phyloP scores from a whole-genome alignment of 2,888 invertebrate genomes.

The Andrena dorsata region DNA sequence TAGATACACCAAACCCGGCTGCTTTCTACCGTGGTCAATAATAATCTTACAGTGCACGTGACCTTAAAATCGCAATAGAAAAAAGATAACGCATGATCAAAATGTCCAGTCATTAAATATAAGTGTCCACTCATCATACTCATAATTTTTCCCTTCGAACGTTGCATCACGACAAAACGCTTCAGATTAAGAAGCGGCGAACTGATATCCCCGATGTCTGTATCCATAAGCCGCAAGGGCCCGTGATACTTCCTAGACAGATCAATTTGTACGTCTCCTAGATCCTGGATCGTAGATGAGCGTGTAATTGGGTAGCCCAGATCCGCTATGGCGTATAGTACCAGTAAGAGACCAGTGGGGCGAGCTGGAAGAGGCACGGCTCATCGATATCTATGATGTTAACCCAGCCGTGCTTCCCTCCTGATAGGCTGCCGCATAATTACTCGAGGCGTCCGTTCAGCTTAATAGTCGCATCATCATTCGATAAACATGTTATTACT shows the following conservation, averaged over 20 bases:
- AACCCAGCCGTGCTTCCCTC: constrained; percentile 79
- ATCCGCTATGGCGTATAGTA: constrained; percentile 65
- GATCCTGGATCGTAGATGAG: constrained; percentile 80
- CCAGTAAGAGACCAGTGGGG: constrained; percentile 48
- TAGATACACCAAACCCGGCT: too few relatives aligned
- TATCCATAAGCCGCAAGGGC: constrained; percentile 60
- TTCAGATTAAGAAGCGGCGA: background rate
- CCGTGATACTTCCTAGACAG: constrained; percentile 75
- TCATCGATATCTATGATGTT: constrained; percentile 81
- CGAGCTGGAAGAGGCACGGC: constrained; percentile 63
- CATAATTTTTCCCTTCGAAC: constrained; percentile 44
- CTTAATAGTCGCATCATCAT: constrained; percentile 78
- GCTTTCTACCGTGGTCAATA: too few relatives aligned
- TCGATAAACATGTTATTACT: constrained; percentile 79
- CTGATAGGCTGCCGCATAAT: constrained; percentile 79
- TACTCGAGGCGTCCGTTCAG: constrained; percentile 74
- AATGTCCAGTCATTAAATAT: constrained; percentile 38
- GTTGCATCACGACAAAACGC: constrained; percentile 18
- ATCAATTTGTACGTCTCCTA: constrained; percentile 82
- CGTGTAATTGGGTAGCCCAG: constrained; percentile 82
- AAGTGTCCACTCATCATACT: constrained; percentile 35
- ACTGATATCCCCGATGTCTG: constrained; percentile 45
- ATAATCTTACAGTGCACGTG: too few relatives aligned
- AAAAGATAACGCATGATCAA: background rate
- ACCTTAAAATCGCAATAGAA: too few relatives aligned